Base-by-base conservation (phyloP, 2,888 invertebrate genomes). In the Sericinus montela region DNA sequence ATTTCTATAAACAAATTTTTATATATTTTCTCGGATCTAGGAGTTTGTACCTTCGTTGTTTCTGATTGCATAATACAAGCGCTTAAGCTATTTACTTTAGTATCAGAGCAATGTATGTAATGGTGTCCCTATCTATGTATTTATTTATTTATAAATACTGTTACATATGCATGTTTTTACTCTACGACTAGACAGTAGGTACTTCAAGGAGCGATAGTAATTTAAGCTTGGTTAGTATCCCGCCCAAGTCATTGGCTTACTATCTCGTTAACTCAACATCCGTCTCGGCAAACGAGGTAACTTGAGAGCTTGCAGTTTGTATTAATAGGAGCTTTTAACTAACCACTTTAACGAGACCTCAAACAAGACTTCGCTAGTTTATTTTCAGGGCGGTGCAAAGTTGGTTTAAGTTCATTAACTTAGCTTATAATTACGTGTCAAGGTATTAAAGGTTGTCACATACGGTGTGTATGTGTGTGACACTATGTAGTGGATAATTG, bases 341-440 rank as follows among this genome's bases (percentile, higher is more conserved):
- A 19, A 32, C 42, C 25, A 43, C 32, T 42, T 38, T 53, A 50
- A 35, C 36, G 37, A 45, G 51, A 54, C 51, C 35, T 37, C 9
- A 38, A 42, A 16, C 37, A 11, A 34, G 16, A 39, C 43, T 30
- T 30, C 11, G 8, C 35, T 28, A 29, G 44, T 29, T 35, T 16
- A 37, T 46, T 45, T n/a, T 45, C 35, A 45, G 9, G 38, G 34
- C 16, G 28, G 25, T 28, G 34, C 9, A 16, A 42, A 30, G 29
- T 36, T 48, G 43, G 65, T 30, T 28, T 11, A 9, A 5, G 25
- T 53, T 56, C 65, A 71, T 72, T 72, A 67, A 62, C 66, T 66
- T 59, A 46, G 55, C 55, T 58, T 56, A 62, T 67, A 63, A 65
- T 65, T 62, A 62, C 65, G 64, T 60, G 60, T 62, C 58, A 66